These are phyloP conservation scores for Zosterops japonicus DNA, from an alignment of 2,113 vertebrate species.

Conservation along the genomic window DNA sequence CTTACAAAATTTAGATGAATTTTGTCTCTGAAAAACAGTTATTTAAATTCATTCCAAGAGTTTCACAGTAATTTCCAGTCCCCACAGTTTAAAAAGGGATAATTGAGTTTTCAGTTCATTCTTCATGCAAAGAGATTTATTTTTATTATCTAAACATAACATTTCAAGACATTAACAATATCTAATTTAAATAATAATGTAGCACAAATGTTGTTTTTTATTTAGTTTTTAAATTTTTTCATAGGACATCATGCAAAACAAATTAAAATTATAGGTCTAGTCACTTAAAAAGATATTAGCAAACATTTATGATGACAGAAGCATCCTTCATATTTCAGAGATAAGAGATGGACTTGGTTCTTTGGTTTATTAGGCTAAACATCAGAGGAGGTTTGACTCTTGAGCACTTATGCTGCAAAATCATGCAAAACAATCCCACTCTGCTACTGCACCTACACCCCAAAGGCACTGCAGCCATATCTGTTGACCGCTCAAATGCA, in stretches of 20 bases:
- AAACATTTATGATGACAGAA: not conserved
- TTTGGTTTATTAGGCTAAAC: not conserved
- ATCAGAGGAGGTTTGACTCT: not conserved
- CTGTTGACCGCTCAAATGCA: fast-evolving
- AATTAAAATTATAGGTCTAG: not conserved
- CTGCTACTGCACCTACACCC: not conserved
- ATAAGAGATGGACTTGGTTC: not conserved
- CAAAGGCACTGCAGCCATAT: not conserved
- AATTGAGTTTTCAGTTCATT: not conserved
- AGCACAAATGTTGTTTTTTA: not conserved
- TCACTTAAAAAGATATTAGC: not conserved
- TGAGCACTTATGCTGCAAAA: not conserved
- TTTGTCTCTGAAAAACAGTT: not conserved
- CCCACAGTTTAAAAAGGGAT: not conserved
- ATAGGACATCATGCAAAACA: not conserved
- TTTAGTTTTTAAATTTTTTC: not conserved
- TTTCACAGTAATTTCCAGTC: not conserved
- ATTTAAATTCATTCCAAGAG: not conserved
- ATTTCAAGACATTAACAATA: constrained; percentile 18
- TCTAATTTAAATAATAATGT: constrained; percentile 27
- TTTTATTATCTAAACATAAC: constrained; percentile 42
- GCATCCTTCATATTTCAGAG: not conserved
- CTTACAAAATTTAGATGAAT: not conserved
- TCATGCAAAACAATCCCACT: not conserved
- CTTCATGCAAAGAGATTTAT: constrained; percentile 21